Percentiles rank a stretch among this genome's conserved stretches.
phyloP scores from a whole-genome alignment of 2,888 invertebrate genomes.

The Hirtodrosophila cameraria region DNA sequence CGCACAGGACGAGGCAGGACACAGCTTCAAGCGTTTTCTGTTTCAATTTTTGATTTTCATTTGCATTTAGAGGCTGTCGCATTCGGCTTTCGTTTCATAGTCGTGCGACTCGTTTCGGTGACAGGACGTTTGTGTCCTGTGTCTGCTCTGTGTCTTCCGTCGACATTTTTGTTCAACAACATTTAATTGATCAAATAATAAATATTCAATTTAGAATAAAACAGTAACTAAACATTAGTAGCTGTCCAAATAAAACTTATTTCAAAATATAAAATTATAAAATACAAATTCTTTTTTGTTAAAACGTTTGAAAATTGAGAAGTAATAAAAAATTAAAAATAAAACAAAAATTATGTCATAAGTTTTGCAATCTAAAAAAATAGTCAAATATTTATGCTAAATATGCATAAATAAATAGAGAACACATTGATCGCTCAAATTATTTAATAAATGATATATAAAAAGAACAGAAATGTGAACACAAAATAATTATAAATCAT shows the following conservation, averaged over 20 bases:
- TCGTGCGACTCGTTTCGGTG: slow-evolving; percentile 70
- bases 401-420: neutral
- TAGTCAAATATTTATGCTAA: neutral
- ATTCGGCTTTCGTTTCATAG: slow-evolving; percentile 71
- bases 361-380: neutral
- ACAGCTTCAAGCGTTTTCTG: slow-evolving; percentile 51
- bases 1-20: slow-evolving; percentile 36
- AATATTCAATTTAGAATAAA: too few relatives aligned
- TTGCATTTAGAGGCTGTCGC: slow-evolving; percentile 70
- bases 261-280: neutral
- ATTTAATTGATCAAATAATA: neutral
- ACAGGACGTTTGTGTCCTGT: slow-evolving; percentile 72
- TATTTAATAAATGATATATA: neutral
- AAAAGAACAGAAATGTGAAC: neutral
- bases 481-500: too few relatives aligned
- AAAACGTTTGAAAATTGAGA: too few relatives aligned
- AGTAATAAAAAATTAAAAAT: neutral
- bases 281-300: neutral
- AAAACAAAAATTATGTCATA: neutral
- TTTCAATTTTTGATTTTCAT: slow-evolving; percentile 75
- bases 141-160: slow-evolving; percentile 41
- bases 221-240: too few relatives aligned
- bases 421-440: too few relatives aligned
- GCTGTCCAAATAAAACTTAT: too few relatives aligned
- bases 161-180: neutral